Evolutionary conservation across 1,140 invertebrate species (phyloP), one percentile per base, ranked within the genome.

Genomic region (Sarcophaga peregrina): DNA sequence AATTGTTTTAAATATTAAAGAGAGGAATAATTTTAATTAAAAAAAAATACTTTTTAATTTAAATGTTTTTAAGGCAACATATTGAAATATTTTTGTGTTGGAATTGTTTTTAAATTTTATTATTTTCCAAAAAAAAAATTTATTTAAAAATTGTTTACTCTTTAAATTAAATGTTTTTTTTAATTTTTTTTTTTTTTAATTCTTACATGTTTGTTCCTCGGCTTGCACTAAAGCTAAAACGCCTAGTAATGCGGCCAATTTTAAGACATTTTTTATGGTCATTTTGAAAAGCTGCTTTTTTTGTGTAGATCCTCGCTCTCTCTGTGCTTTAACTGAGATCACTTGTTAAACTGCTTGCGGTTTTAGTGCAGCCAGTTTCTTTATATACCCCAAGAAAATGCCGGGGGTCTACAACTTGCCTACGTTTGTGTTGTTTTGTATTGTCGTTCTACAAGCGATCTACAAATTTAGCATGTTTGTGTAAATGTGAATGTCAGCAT

Each of bases 191-290:
- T 25, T 48, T 52, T 50, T 17, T 47, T 62, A 37, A 68, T 20
- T 52, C 83, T 84, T 82, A 84, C 83, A 84, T 11, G 80, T 84
- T 82, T 84, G 81, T 10, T 84, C 83, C 4, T 82, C 83, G 47
- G 75, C 62, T 54, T 81, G 74, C 8, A 50, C 81, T 47, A 50
- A 47, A 6, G 76, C 76, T 15, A 81, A 54, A 8, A 37, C 15
- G 81, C 83, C 81, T 48, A 83, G 46, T 25, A 83, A 13, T 20
- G 54, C 73, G 3, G 62, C 50, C 25, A 68, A 20, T 68, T 50
- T 52, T 10, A 82, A 82, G 8, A 80, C 52, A 48, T 54, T 80
- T 37, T 25, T 46, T 68, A 46, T 13, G 11, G 9, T 62, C 11
- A 81, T n/a, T 52, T 72, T 74, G 17, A 68, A 74, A 75, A 54